A percentile compares a stretch with the other conserved stretches of the same genome.
Evolutionary conservation across 2,113 vertebrate genomes (phyloP).

Genomic region (Triplophysa rosa): DNA sequence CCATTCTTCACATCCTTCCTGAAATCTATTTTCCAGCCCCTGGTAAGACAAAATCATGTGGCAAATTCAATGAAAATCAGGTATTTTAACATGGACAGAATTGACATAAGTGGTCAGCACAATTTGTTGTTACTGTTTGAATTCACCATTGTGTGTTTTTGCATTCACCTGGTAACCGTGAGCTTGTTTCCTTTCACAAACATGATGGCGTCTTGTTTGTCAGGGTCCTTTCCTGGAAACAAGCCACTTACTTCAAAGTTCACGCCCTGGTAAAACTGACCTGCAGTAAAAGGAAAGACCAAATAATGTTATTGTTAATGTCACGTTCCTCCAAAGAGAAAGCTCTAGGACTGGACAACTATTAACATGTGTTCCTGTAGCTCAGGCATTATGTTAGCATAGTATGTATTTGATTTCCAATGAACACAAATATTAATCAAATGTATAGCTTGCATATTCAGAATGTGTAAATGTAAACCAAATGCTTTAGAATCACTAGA

Average conservation of each 20-base stretch:
- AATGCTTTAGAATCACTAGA: neutral
- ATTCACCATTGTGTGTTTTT: neutral
- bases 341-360: neutral
- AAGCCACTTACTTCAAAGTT: constrained; percentile 84
- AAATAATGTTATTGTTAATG: neutral
- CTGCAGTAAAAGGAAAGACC: constrained; percentile 65
- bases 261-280: constrained; percentile 89
- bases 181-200: constrained; percentile 83
- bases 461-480: neutral
- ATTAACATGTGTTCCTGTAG: neutral
- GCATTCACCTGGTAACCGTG: constrained; percentile 86
- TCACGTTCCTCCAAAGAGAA: neutral
- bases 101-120: neutral
- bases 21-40: constrained; percentile 93
- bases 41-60: constrained; percentile 57
- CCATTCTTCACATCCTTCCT: constrained; percentile 70
- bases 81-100: neutral
- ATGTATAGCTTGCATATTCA: no score
- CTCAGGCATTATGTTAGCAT: no score
- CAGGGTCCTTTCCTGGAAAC: constrained; percentile 77
- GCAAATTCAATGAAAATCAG: neutral
- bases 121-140: neutral
- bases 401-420: no score
- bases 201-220: constrained; percentile 92
- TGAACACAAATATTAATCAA: no score